These are phyloP conservation scores for Aphaenogaster floridana DNA, from an alignment of 1,140 invertebrate genomes.

Conservation along the genomic window DNA sequence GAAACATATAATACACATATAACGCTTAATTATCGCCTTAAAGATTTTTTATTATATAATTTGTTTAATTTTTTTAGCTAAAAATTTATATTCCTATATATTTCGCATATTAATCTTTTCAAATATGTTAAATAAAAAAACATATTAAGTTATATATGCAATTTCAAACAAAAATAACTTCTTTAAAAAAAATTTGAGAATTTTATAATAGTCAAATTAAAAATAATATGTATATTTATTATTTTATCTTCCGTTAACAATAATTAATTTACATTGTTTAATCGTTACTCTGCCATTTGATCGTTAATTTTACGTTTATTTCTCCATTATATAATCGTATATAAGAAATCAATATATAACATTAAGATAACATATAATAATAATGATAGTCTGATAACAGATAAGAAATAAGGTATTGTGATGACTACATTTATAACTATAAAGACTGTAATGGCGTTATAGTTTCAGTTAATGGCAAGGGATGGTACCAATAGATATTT, in stretches of 20 bases:
- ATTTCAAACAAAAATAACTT: background rate
- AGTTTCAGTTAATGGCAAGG: constrained; percentile 9
- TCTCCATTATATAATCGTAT: background rate
- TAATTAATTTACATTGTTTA: background rate
- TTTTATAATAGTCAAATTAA: background rate
- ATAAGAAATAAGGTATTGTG: background rate
- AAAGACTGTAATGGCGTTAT: background rate
- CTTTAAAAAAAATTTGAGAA: background rate
- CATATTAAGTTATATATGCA: background rate
- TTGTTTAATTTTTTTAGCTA: background rate
- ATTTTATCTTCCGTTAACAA: background rate
- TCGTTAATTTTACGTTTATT: constrained; percentile 1
- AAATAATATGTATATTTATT: background rate
- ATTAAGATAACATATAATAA: constrained; percentile 2
- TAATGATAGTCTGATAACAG: background rate
- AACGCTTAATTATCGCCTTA: background rate
- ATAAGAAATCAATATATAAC: background rate
- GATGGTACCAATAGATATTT: background rate
- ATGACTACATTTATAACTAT: background rate
- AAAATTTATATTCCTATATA: background rate
- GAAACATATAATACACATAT: background rate
- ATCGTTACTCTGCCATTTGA: background rate
- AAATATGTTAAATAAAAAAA: background rate
- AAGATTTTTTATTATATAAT: background rate
- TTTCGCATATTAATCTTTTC: background rate